A percentile compares a stretch with the other conserved stretches of the same genome.
Evolutionary conservation across 2,113 vertebrate species (phyloP).

Genomic region (Equus quagga): DNA sequence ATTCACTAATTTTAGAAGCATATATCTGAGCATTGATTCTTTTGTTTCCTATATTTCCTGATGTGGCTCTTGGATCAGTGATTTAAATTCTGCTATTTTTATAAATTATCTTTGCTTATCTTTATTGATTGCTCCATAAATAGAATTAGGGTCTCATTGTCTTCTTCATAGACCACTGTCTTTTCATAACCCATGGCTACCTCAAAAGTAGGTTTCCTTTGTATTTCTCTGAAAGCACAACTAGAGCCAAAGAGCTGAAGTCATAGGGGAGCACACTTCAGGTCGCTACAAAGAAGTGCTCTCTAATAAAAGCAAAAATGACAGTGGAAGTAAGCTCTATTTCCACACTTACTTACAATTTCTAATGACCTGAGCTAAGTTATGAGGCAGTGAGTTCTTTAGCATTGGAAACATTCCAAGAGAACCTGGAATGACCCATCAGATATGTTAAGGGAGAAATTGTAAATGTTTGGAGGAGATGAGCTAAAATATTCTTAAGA

Average conservation of each 20-base stretch:
- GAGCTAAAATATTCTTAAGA: background rate
- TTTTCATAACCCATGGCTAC: background rate
- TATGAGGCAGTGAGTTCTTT: background rate
- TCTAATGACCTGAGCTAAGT: background rate
- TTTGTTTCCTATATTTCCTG: background rate
- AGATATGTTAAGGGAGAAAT: background rate
- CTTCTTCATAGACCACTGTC: background rate
- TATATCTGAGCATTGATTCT: background rate
- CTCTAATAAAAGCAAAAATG: background rate
- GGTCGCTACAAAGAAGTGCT: background rate
- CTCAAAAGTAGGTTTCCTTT: background rate
- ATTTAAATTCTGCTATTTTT: background rate
- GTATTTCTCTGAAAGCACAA: background rate
- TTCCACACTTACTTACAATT: background rate
- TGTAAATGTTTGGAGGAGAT: background rate
- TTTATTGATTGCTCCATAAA: background rate
- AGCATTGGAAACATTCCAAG: background rate
- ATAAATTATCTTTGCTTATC: background rate
- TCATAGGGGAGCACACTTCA: background rate
- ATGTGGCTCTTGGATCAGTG: background rate
- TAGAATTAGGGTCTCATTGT: background rate
- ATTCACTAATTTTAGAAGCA: background rate
- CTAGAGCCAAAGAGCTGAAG: background rate
- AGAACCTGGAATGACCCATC: background rate
- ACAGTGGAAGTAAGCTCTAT: background rate